Evolutionary conservation across 92 coral and sea anemone species (phyloP).

Genomic region (Plumapathes pennacea): DNA sequence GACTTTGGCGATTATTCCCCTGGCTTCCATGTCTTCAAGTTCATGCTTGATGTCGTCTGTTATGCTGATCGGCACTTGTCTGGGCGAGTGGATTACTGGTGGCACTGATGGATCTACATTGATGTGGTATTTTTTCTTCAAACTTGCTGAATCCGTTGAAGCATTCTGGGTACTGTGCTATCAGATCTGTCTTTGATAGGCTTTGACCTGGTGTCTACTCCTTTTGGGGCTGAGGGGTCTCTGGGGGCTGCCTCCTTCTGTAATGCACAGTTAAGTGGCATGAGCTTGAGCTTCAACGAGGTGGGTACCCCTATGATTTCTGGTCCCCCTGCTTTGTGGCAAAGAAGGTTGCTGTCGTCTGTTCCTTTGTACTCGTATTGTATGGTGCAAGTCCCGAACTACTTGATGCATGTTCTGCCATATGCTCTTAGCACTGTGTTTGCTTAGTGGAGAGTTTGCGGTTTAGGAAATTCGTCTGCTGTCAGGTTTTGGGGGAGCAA

Average conservation of each 20-base stretch:
- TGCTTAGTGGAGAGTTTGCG: slow-evolving; percentile 11
- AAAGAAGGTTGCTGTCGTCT: slow-evolving; percentile 37
- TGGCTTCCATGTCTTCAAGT: slow-evolving; percentile 52
- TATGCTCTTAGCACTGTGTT: slow-evolving; percentile 46
- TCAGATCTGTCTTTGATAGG: slow-evolving; percentile 22
- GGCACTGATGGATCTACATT: slow-evolving; percentile 34
- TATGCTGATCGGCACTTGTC: slow-evolving; percentile 33
- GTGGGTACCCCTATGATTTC: slow-evolving; percentile 47
- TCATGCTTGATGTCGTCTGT: slow-evolving; percentile 56
- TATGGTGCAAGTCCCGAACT: slow-evolving; percentile 32
- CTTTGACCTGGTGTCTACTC: neutral
- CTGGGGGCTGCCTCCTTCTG: slow-evolving; percentile 9
- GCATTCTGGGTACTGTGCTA: slow-evolving; percentile 35
- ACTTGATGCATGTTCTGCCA: slow-evolving; percentile 38
- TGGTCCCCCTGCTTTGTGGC: slow-evolving; percentile 43
- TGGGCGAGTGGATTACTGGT: slow-evolving; percentile 34
- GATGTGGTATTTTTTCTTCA: slow-evolving; percentile 49
- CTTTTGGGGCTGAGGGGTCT: neutral
- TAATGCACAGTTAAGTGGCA: slow-evolving; percentile 42
- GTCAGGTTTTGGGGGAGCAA: slow-evolving; percentile 33
- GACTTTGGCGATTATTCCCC: slow-evolving; percentile 44
- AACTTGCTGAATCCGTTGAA: slow-evolving; percentile 47
- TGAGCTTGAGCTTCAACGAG: slow-evolving; percentile 39
- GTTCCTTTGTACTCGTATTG: slow-evolving; percentile 3
- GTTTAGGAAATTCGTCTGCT: slow-evolving; percentile 21